Percentiles rank a stretch among this genome's conserved stretches.
Evolutionary conservation across 2,113 vertebrate species (phyloP).

Genomic region (Carassius auratus): DNA sequence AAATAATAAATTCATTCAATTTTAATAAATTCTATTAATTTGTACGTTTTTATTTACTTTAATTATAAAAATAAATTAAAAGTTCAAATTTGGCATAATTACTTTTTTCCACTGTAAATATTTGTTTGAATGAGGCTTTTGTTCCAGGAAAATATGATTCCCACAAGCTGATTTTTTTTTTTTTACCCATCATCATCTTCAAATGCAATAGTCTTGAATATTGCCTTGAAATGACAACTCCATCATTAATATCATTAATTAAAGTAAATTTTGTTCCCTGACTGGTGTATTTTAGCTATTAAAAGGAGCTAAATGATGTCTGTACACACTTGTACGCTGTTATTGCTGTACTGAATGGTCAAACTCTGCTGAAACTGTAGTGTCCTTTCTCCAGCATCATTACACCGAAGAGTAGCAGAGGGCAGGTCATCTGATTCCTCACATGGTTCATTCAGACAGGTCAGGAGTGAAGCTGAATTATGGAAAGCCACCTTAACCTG

Average conservation of each 20-base stretch:
- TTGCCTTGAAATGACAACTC: not conserved
- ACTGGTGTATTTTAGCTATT: not conserved
- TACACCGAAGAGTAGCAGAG: constrained; percentile 69
- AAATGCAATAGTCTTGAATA: not conserved
- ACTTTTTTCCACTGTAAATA: not conserved
- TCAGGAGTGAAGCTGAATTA: constrained; percentile 81
- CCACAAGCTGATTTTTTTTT: not conserved
- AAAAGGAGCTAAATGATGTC: not conserved
- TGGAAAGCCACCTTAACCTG: constrained; percentile 89
- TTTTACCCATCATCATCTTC: not conserved
- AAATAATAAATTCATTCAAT: no score
- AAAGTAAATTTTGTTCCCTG: not conserved
- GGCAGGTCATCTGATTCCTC: constrained; percentile 69
- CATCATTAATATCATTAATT: not conserved
- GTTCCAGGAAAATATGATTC: not conserved
- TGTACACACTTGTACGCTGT: constrained; percentile 74
- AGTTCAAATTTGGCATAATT: no score
- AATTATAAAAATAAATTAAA: not conserved
- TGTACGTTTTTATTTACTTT: not conserved
- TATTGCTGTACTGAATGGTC: constrained; percentile 81
- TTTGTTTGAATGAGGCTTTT: not conserved
- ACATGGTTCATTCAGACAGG: constrained; percentile 68
- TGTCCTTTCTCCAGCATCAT: constrained; percentile 69
- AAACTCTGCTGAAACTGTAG: constrained; percentile 81
- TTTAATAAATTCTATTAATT: no score